Evolutionary conservation across 2,797 vertebrate species (phyloP).

Genomic region (Phaenicophaeus curvirostris): DNA sequence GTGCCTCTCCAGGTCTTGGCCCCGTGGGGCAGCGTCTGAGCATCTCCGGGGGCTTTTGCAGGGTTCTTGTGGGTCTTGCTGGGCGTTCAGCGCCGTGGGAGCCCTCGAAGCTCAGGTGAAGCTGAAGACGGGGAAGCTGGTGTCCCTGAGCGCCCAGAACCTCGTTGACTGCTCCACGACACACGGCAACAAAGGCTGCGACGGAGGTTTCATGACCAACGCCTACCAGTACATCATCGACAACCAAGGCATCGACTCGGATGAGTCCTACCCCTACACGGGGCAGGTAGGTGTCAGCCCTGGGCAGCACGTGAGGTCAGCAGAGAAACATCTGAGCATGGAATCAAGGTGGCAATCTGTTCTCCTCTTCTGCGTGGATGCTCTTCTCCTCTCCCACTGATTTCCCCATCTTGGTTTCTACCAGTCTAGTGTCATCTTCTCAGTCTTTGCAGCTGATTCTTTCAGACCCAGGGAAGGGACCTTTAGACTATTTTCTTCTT

Average conservation of each 20-base stretch:
- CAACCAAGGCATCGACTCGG: conserved; percentile 86
- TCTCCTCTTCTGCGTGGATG: accelerated
- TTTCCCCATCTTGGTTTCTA: neutral
- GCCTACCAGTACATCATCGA: conserved; percentile 88
- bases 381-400: neutral
- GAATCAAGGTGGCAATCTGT: accelerated
- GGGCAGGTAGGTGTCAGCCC: conserved; percentile 74
- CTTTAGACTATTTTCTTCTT: neutral
- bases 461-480: neutral
- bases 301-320: accelerated
- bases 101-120: conserved; percentile 88
- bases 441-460: neutral
- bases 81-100: conserved; percentile 91
- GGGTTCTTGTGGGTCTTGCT: conserved; percentile 88
- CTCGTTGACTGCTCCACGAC: conserved; percentile 86
- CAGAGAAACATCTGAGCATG: neutral
- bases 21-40: neutral
- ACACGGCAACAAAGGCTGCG: conserved; percentile 86
- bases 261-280: conserved; percentile 84
- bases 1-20: accelerated
- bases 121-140: conserved; percentile 81
- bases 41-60: conserved; percentile 15
- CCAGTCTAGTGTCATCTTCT: neutral
- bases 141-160: conserved; percentile 90
- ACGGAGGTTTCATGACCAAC: conserved; percentile 76